Percentiles rank a stretch among this genome's conserved stretches.
phyloP scores from a whole-genome alignment of 2,113 vertebrate species.

The Barnardius zonarius region DNA sequence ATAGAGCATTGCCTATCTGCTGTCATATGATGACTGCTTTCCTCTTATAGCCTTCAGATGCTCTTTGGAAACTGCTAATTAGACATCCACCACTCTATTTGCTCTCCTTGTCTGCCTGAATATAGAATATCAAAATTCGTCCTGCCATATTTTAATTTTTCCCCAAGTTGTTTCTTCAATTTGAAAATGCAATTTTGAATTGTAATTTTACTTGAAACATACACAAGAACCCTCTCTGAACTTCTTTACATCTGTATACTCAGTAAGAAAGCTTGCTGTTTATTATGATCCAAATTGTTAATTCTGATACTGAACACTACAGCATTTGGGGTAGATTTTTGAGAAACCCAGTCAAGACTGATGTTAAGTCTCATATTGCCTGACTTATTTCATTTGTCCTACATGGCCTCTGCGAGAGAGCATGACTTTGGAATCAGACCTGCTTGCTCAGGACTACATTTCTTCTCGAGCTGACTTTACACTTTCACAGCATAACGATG shows the following conservation, averaged over 20 bases:
- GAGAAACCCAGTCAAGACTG: neutral
- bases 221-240: neutral
- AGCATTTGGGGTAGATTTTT: neutral
- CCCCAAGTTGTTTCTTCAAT: neutral
- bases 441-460: neutral
- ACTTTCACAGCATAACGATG: neutral
- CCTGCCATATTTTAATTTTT: fast-evolving
- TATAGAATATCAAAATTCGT: neutral
- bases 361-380: neutral
- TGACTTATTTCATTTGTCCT: neutral
- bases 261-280: neutral
- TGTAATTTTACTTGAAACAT: neutral
- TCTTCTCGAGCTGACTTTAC: neutral
- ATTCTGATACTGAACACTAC: neutral
- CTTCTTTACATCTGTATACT: neutral
- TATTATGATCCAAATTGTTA: neutral
- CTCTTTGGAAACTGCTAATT: neutral
- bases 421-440: neutral
- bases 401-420: neutral
- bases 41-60: neutral
- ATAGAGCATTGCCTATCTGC: neutral
- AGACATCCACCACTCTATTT: neutral
- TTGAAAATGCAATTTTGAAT: neutral
- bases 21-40: neutral
- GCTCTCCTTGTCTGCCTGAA: neutral